A percentile compares a stretch with the other conserved stretches of the same genome.
Conservation (phyloP, 2,888 invertebrate genomes). For the Nymphalis c-album region DNA sequence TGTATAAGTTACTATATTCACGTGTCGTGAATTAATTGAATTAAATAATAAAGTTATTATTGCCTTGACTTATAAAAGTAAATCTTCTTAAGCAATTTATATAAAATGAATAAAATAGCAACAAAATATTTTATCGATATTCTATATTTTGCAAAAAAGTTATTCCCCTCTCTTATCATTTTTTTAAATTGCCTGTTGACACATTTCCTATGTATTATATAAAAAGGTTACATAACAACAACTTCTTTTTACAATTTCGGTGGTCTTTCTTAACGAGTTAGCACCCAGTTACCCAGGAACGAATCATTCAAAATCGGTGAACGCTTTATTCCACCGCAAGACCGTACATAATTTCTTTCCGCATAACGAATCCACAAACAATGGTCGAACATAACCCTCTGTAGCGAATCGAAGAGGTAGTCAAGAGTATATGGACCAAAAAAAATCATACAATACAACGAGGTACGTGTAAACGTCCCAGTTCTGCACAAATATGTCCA, state of each 20-base stretch:
- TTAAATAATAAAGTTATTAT: no score
- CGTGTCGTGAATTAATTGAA: no score
- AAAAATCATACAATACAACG: slow-evolving; percentile 51
- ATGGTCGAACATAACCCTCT: slow-evolving; percentile 61
- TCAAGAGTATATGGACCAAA: slow-evolving; percentile 42
- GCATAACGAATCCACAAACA: slow-evolving; percentile 70
- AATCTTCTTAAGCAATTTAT: no score
- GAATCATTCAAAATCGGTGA: slow-evolving; percentile 55
- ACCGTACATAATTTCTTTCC: slow-evolving; percentile 70
- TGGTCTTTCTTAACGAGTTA: slow-evolving; percentile 67
- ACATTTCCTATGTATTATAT: no score
- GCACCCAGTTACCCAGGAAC: slow-evolving; percentile 58
- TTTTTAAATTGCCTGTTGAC: no score
- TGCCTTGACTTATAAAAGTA: no score
- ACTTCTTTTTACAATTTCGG: slow-evolving; percentile 40
- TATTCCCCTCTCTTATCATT: no score
- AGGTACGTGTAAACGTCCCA: slow-evolving; percentile 47
- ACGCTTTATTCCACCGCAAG: slow-evolving; percentile 66
- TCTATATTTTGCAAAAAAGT: no score
- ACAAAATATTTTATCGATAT: no score
- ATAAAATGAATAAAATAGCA: no score
- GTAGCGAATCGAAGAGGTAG: slow-evolving; percentile 64
- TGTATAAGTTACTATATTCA: no score
- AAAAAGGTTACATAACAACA: no score
- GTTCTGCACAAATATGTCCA: slow-evolving; percentile 67